A percentile compares a stretch with the other conserved stretches of the same genome.
Conservation (phyloP, 2,888 invertebrate genomes). For the Caenorhabditis sinica region DNA sequence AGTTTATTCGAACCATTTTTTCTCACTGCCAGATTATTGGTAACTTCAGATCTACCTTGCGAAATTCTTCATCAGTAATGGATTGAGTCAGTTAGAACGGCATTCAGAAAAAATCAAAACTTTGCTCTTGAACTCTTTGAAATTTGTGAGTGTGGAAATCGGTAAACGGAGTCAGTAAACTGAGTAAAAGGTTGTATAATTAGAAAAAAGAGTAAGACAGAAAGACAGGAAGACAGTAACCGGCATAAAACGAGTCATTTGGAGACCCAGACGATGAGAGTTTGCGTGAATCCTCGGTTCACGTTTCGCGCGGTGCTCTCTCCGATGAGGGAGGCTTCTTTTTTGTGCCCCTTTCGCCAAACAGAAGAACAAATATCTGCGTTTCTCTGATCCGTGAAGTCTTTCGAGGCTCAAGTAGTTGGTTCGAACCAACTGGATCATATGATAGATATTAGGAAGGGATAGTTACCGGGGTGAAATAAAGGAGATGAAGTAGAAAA, state of each 20-base stretch:
- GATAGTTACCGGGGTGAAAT: slow-evolving; percentile 41
- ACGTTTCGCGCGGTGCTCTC: slow-evolving; percentile 58
- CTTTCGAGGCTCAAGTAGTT: slow-evolving; percentile 55
- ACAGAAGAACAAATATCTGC: slow-evolving; percentile 60
- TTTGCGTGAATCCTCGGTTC: slow-evolving; percentile 64
- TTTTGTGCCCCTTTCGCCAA: slow-evolving; percentile 39
- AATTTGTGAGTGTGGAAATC: not conserved
- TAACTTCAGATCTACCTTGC: no score
- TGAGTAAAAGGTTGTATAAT: slow-evolving; percentile 27
- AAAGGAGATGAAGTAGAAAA: slow-evolving; percentile 1
- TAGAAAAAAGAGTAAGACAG: slow-evolving; percentile 32
- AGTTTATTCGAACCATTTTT: no score
- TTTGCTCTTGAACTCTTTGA: no score
- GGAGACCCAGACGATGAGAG: slow-evolving; percentile 49
- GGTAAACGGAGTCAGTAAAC: slow-evolving; percentile 10
- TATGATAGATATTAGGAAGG: slow-evolving; percentile 59
- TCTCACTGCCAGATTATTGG: no score
- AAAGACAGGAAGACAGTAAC: slow-evolving; percentile 56
- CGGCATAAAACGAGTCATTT: slow-evolving; percentile 12
- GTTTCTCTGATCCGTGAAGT: slow-evolving; percentile 34
- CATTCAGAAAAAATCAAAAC: no score
- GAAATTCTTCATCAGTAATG: no score
- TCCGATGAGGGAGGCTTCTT: slow-evolving; percentile 45
- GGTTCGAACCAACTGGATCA: slow-evolving; percentile 69
- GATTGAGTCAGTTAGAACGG: no score